Evolutionary conservation across 2,888 invertebrate species (phyloP).

Genomic region (Synanthedon tipuliformis): DNA sequence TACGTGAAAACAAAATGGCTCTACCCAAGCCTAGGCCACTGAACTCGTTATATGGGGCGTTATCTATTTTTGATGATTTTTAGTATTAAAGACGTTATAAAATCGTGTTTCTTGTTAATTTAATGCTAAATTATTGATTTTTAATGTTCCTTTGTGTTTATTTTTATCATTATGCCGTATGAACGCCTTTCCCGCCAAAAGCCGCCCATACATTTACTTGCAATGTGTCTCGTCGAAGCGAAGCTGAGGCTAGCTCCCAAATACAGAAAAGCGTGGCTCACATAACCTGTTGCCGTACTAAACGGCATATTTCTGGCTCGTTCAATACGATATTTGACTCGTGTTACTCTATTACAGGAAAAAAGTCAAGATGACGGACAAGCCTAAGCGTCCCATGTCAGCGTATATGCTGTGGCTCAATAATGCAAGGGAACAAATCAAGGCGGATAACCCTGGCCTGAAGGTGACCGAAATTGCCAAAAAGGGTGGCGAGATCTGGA

Average conservation of each 20-base stretch:
- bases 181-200: slow-evolving; percentile 68
- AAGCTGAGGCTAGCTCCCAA: slow-evolving; percentile 28
- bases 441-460: slow-evolving; percentile 90
- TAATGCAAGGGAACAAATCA: slow-evolving; percentile 87
- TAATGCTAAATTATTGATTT: slow-evolving; percentile 10
- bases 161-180: slow-evolving; percentile 12
- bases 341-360: slow-evolving; percentile 39
- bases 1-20: slow-evolving; percentile 71
- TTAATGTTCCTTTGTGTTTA: slow-evolving; percentile 20
- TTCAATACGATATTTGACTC: slow-evolving; percentile 10
- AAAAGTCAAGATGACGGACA: slow-evolving; percentile 83
- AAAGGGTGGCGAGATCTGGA: slow-evolving; percentile 97
- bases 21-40: slow-evolving; percentile 66
- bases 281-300: slow-evolving; percentile 38
- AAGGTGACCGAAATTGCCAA: slow-evolving; percentile 93
- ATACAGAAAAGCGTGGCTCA: slow-evolving; percentile 26
- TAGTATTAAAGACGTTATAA: slow-evolving; percentile 4
- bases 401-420: slow-evolving; percentile 97
- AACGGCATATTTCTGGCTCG: slow-evolving; percentile 10
- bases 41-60: slow-evolving; percentile 64
- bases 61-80: slow-evolving; percentile 31
- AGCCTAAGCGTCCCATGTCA: slow-evolving; percentile 92
- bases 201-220: slow-evolving; percentile 42
- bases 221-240: slow-evolving; percentile 13
- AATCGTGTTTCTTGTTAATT: slow-evolving; percentile 4